Evolutionary conservation across 2,113 vertebrate genomes (phyloP).

Genomic region (human): DNA sequence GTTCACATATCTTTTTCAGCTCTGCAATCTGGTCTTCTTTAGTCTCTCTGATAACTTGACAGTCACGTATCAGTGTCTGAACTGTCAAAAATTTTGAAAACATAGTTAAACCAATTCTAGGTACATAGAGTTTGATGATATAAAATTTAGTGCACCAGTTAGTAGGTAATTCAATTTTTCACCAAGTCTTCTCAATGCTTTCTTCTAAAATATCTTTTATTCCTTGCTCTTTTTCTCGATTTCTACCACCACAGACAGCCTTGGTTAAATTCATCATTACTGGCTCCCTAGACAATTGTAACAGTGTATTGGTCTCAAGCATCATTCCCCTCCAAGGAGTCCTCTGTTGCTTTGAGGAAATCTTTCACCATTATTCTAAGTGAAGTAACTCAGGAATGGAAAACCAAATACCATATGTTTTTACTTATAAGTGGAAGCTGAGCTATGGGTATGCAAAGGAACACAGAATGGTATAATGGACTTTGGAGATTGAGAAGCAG

Average conservation of each 20-base stretch:
- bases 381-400: no score
- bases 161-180: conserved; percentile 4
- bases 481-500: no score
- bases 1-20: conserved; percentile 94
- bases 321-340: not conserved
- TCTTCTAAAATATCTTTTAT: not conserved
- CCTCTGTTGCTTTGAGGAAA: not conserved
- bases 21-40: conserved; percentile 96
- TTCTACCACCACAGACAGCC: not conserved
- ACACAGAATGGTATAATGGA: no score
- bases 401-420: no score
- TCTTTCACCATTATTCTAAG: not conserved
- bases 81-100: conserved; percentile 86
- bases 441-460: no score
- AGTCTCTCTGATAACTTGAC: conserved; percentile 91
- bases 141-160: not conserved
- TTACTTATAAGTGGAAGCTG: no score
- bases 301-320: not conserved
- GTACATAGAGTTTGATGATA: not conserved
- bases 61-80: conserved; percentile 93
- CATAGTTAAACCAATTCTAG: conserved; percentile 63
- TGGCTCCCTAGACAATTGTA: not conserved
- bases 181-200: not conserved
- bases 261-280: not conserved
- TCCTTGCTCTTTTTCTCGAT: not conserved